Evolutionary conservation across 2,113 vertebrate genomes (phyloP).

Genomic region (Petaurus breviceps): DNA sequence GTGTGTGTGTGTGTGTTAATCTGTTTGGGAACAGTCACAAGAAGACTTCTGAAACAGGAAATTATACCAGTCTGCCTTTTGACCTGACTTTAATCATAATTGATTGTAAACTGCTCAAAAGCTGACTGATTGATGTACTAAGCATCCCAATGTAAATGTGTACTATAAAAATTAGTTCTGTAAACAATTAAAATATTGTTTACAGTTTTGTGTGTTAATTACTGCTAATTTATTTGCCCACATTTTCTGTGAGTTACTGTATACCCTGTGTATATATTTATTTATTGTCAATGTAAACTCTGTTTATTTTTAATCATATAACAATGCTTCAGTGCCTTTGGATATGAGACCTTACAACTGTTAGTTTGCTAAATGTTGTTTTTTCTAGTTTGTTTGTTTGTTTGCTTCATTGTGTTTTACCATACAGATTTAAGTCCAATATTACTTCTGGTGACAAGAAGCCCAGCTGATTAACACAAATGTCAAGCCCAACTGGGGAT

Average conservation of each 20-base stretch:
- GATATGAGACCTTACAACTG: slow-evolving; percentile 72
- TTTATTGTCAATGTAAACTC: slow-evolving; percentile 72
- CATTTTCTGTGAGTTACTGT: slow-evolving; percentile 48
- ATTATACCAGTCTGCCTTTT: slow-evolving; percentile 1
- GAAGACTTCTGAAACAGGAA: slow-evolving; percentile 51
- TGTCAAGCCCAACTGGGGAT: slow-evolving; percentile 54
- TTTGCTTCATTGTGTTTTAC: slow-evolving; percentile 53
- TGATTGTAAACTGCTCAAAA: slow-evolving; percentile 35
- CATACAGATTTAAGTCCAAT: slow-evolving; percentile 67
- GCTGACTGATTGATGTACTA: neutral
- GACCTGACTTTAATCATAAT: slow-evolving; percentile 51
- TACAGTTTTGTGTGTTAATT: slow-evolving; percentile 42
- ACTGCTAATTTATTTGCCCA: slow-evolving; percentile 74
- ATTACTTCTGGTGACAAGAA: slow-evolving; percentile 70
- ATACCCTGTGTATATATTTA: slow-evolving; percentile 47
- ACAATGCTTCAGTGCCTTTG: slow-evolving; percentile 75
- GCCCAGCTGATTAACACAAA: slow-evolving; percentile 69
- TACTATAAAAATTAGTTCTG: slow-evolving; percentile 8
- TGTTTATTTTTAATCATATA: slow-evolving; percentile 72
- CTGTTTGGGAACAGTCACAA: slow-evolving; percentile 43
- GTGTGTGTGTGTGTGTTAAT: neutral
- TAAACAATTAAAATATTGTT: slow-evolving; percentile 46
- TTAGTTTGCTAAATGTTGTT: slow-evolving; percentile 78
- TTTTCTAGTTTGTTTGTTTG: slow-evolving; percentile 72
- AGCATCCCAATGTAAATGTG: neutral